Base-by-base conservation (phyloP, 2,888 invertebrate species). In the Drosophila mulleri region DNA sequence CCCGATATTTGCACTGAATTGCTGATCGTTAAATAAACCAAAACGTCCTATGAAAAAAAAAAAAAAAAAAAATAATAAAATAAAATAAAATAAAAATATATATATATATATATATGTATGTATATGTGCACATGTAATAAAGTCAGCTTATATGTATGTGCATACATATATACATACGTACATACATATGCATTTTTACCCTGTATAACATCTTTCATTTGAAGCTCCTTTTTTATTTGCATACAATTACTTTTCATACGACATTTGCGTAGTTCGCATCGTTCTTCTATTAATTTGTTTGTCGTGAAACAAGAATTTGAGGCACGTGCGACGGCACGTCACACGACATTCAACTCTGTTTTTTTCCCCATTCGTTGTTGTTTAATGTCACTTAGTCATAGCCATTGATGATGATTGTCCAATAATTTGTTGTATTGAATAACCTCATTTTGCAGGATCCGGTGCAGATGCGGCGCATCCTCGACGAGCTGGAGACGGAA, bases 401-500 rank as follows among this genome's bases (percentile, higher is more conserved):
- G n/a, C 5, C 23, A 45, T 37, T 47, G 18, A 50, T 18, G 12
- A 14, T 29, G 9, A 41, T 16, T 41, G 32, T 35, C 2, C 14
- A 59, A 53, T 26, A 61, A 63, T 26, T 16, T 12, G 16, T 18
- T 12, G 12, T 44, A 47, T 29, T 9, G 1, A 42, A 20, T 14
- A 32, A 32, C 41, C 12, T 1, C 5, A 23, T 32, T 32, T 53
- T 56, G 18, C 45, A 92, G 92, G 89, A 91, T 78, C 83, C 86
- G 12, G 71, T 78, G 7, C 89, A 91, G 54, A 91, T 89, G 75
- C 85, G 87, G 48, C 88, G 88, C 18, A 88, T 89, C 44, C 67
- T 92, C 14, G 86, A 91, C n/a, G 92, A 92, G 59, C 68, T 92
- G 64, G 92, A 92, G 74, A 65, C 80, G 16, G 92, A 92, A 79